Evolutionary conservation across 2,888 invertebrate species (phyloP).

Genomic region (Netelia inedita): DNA sequence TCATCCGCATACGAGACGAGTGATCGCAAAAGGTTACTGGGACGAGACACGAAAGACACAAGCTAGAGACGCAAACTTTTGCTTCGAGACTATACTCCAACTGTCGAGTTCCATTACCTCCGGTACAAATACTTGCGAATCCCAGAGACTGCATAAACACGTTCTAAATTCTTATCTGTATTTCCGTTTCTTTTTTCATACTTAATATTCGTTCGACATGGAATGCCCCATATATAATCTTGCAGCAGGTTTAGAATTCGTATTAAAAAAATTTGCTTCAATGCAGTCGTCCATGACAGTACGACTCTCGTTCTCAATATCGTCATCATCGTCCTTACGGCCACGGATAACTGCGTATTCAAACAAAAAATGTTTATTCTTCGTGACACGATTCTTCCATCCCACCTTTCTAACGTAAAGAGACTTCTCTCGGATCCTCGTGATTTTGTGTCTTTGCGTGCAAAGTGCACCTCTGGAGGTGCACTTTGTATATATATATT

Average conservation of each 20-base stretch:
- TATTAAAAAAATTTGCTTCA: neutral
- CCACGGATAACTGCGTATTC: neutral
- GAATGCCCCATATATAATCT: neutral
- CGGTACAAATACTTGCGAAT: conserved; percentile 21
- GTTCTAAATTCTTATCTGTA: neutral
- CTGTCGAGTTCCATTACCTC: conserved; percentile 18
- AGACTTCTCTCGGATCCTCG: conserved; percentile 34
- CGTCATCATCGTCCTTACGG: neutral
- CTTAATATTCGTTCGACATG: neutral
- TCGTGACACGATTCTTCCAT: conserved; percentile 55
- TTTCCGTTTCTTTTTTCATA: neutral
- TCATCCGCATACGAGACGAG: conserved; percentile 38
- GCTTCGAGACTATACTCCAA: conserved; percentile 47
- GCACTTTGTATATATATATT: neutral
- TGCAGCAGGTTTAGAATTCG: neutral
- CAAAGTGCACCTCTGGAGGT: conserved; percentile 39
- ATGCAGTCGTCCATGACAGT: conserved; percentile 4
- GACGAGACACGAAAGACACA: conserved; percentile 61
- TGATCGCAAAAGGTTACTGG: conserved; percentile 67
- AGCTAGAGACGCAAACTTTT: conserved; percentile 29
- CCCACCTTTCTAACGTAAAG: conserved; percentile 43
- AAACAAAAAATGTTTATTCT: conserved; percentile 4
- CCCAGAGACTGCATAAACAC: conserved; percentile 21
- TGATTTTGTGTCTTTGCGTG: conserved; percentile 52
- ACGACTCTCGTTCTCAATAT: conserved; percentile 19